These are phyloP conservation scores for Onychomys arenicola DNA, from an alignment of 2,797 vertebrate genomes.

Conservation along the genomic window DNA sequence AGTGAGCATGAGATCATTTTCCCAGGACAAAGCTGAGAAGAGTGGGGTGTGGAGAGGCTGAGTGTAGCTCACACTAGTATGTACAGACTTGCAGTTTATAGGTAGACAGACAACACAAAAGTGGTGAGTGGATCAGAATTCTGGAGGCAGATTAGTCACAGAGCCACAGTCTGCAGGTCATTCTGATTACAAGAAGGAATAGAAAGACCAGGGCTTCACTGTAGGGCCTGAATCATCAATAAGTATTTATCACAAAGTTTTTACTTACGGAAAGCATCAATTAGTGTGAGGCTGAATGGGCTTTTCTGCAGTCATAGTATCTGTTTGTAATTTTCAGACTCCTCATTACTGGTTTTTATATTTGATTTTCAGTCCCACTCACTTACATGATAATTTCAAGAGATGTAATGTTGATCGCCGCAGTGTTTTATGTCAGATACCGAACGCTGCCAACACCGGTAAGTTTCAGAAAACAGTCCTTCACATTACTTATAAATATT, in stretches of 20 bases:
- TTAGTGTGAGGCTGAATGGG: conserved; percentile 39
- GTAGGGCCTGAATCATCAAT: not conserved
- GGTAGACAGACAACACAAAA: not conserved
- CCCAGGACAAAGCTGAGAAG: conserved; percentile 21
- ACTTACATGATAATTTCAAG: conserved; percentile 95
- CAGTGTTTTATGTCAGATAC: conserved; percentile 98
- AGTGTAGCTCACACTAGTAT: not conserved
- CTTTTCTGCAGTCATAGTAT: conserved; percentile 17
- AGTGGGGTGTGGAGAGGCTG: no score
- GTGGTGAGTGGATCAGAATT: not conserved
- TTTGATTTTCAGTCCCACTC: conserved; percentile 91
- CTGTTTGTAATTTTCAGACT: conserved; percentile 45
- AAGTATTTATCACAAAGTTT: not conserved
- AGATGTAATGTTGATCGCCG: conserved; percentile 95
- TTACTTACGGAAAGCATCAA: not conserved
- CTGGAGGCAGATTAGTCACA: not conserved
- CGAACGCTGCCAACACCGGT: conserved; percentile 98
- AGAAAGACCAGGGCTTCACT: conserved; percentile 12
- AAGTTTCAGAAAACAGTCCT: conserved; percentile 84
- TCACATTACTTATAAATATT: conserved; percentile 20
- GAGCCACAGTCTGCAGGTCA: not conserved
- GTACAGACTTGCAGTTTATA: not conserved
- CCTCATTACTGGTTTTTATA: conserved; percentile 58
- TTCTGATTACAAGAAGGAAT: not conserved
- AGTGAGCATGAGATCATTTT: not conserved